Percentiles rank a stretch among this genome's conserved stretches.
phyloP scores from a whole-genome alignment of 2,113 vertebrate species.

The Cottus gobio region DNA sequence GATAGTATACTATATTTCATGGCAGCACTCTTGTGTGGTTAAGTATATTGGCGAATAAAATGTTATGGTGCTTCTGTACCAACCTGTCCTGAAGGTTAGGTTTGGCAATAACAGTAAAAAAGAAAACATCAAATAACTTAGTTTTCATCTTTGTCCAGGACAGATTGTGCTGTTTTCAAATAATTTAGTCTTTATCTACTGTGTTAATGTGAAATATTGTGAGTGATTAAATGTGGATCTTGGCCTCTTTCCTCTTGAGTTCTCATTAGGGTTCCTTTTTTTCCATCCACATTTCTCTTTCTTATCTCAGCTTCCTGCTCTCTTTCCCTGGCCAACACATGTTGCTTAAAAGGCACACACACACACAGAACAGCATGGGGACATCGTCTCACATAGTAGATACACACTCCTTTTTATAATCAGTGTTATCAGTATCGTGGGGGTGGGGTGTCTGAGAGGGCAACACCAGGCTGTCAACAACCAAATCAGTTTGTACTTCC shows the following conservation, averaged over 20 bases:
- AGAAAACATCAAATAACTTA: neutral
- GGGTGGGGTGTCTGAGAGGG: slow-evolving; percentile 28
- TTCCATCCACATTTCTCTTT: slow-evolving; percentile 7
- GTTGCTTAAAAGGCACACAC: slow-evolving; percentile 30
- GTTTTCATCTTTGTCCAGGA: neutral
- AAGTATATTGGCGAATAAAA: slow-evolving; percentile 2
- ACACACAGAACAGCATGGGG: slow-evolving; percentile 4
- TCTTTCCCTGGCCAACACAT: slow-evolving; percentile 30
- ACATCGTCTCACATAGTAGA: slow-evolving; percentile 7
- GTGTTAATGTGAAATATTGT: neutral
- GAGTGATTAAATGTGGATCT: slow-evolving; percentile 26
- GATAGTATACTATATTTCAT: slow-evolving; percentile 16
- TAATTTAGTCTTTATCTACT: neutral
- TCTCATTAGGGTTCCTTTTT: slow-evolving; percentile 23
- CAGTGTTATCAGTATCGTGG: slow-evolving; percentile 62
- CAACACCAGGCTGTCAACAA: slow-evolving; percentile 66
- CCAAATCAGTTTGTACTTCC: slow-evolving; percentile 71
- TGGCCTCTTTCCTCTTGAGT: slow-evolving; percentile 21
- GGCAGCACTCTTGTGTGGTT: neutral
- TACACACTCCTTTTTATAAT: slow-evolving; percentile 55
- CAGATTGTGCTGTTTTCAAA: slow-evolving; percentile 23
- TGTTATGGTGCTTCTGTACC: neutral
- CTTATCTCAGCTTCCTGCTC: slow-evolving; percentile 55
- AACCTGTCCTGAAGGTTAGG: slow-evolving; percentile 5
- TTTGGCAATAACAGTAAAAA: slow-evolving; percentile 12